phyloP scores from a whole-genome alignment of 2,113 vertebrate species.

The Propithecus coquereli region DNA sequence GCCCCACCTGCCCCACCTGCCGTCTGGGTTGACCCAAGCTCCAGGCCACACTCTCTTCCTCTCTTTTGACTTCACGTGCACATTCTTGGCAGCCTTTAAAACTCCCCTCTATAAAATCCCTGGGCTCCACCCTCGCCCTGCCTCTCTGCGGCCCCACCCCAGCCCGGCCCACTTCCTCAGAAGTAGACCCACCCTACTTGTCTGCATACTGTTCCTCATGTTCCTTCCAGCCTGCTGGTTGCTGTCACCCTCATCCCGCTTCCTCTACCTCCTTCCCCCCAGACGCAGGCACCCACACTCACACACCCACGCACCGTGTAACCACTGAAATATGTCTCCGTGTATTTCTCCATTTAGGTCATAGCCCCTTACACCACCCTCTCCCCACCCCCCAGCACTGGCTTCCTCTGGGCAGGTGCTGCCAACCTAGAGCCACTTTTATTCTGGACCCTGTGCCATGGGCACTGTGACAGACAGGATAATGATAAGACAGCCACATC shows the following conservation, averaged over 20 bases:
- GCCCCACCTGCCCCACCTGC: background rate
- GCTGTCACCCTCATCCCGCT: background rate
- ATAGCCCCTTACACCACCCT: background rate
- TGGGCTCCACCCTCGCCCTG: background rate
- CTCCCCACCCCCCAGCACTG: background rate
- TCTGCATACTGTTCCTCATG: background rate
- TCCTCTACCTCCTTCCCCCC: background rate
- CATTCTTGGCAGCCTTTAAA: background rate
- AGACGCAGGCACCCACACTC: background rate
- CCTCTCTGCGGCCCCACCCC: background rate
- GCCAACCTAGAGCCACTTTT: background rate
- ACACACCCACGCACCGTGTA: background rate
- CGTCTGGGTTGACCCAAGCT: background rate
- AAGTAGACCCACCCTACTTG: background rate
- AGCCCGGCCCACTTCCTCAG: background rate
- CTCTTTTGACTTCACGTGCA: background rate
- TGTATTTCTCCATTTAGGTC: background rate
- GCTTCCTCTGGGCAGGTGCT: background rate
- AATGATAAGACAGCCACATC: background rate
- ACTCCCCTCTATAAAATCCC: background rate
- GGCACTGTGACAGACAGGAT: background rate
- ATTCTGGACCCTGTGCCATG: background rate
- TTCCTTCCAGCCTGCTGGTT: background rate
- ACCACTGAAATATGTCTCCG: background rate
- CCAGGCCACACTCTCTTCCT: background rate